Evolutionary conservation across 2,797 vertebrate species (phyloP).

Genomic region (Girardinus metallicus): DNA sequence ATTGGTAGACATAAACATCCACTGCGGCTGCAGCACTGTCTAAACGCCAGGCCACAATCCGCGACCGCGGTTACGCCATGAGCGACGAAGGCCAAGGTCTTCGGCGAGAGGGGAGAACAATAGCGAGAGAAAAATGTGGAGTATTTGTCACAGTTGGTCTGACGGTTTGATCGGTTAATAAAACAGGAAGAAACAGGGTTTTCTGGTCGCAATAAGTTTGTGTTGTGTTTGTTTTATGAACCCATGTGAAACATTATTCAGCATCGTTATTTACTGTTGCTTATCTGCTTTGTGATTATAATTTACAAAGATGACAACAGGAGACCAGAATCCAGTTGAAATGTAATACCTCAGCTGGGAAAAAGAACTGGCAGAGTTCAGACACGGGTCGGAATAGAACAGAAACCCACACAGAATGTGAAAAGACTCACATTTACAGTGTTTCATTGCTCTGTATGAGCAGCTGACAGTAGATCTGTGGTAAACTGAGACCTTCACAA

Average conservation of each 20-base stretch:
- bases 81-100: conserved; percentile 67
- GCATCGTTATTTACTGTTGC: background rate
- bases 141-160: conserved; percentile 9
- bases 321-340: background rate
- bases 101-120: conserved; percentile 31
- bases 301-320: background rate
- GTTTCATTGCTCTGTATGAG: background rate
- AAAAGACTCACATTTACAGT: background rate
- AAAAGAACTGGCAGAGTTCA: background rate
- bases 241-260: background rate
- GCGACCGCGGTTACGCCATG: conserved; percentile 62
- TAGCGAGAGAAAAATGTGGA: background rate
- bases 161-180: background rate
- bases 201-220: background rate
- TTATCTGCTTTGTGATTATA: background rate
- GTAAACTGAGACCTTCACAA: background rate
- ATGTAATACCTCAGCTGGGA: background rate
- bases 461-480: background rate
- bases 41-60: conserved; percentile 78
- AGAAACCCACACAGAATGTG: background rate
- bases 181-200: background rate
- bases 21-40: conserved; percentile 74
- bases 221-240: background rate
- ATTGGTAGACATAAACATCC: conserved; percentile 84
- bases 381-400: background rate